These are phyloP conservation scores for Cerastoderma edule DNA, from an alignment of 2,888 invertebrate species.

Conservation along the genomic window DNA sequence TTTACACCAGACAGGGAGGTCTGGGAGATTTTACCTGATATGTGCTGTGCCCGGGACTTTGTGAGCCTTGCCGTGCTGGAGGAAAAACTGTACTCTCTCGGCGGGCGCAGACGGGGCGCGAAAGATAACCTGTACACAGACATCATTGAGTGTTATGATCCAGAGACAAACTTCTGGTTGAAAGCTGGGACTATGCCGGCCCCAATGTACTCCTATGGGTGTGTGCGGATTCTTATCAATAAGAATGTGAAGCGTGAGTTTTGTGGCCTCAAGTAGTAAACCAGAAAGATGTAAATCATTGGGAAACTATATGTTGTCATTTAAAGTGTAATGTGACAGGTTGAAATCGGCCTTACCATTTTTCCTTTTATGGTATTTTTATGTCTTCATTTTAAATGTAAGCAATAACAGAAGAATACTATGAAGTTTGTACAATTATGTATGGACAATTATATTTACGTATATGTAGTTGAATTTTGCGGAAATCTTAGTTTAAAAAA, in stretches of 20 bases:
- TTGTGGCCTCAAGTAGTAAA: constrained; percentile 10
- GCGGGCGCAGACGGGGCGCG: constrained; percentile 76
- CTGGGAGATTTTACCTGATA: constrained; percentile 77
- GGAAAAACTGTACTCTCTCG: constrained; percentile 77
- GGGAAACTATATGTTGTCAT: too few relatives aligned
- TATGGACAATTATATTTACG: too few relatives aligned
- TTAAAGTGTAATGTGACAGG: too few relatives aligned
- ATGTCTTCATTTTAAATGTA: too few relatives aligned
- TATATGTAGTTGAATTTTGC: too few relatives aligned
- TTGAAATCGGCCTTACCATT: too few relatives aligned
- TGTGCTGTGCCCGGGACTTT: constrained; percentile 77
- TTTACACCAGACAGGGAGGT: constrained; percentile 69
- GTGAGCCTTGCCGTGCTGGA: constrained; percentile 78
- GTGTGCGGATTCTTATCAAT: constrained; percentile 74
- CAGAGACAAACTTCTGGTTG: constrained; percentile 69
- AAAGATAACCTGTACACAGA: constrained; percentile 78
- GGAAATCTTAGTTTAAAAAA: too few relatives aligned
- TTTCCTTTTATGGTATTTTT: too few relatives aligned
- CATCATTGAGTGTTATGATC: constrained; percentile 76
- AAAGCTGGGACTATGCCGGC: constrained; percentile 72
- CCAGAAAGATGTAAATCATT: too few relatives aligned
- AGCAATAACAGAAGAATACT: too few relatives aligned
- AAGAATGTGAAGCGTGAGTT: constrained; percentile 38
- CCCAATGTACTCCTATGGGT: constrained; percentile 80
- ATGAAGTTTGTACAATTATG: too few relatives aligned